Percentiles rank a stretch among this genome's conserved stretches.
These are phyloP conservation scores for Cotesia vestalis DNA, from an alignment of 1,140 invertebrate species.

Conservation along the genomic window DNA sequence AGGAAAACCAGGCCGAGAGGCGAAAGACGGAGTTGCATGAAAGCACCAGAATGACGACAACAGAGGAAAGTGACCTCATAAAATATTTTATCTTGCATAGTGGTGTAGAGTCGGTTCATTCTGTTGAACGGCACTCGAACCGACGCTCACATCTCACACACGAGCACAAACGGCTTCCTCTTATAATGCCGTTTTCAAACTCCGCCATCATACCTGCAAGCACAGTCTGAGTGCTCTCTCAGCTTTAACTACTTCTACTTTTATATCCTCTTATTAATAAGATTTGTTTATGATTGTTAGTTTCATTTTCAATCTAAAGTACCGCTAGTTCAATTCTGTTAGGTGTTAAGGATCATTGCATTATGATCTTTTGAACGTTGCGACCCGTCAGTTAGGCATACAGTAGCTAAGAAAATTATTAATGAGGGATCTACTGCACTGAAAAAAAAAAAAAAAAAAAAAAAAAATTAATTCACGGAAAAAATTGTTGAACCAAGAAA, in stretches of 20 bases:
- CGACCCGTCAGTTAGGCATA: no score
- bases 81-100: conserved; percentile 30
- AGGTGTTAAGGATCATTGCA: no score
- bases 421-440: no score
- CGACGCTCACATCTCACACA: conserved; percentile 1
- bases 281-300: neutral
- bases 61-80: conserved; percentile 33
- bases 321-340: no score
- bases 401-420: no score
- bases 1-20: neutral
- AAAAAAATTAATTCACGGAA: no score
- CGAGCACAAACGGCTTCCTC: conserved; percentile 15
- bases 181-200: conserved; percentile 9
- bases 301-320: no score
- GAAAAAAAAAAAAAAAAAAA: no score
- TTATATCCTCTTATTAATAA: conserved; percentile 1
- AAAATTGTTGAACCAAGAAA: no score
- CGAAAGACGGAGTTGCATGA: no score
- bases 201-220: conserved; percentile 14
- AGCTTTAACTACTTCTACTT: neutral
- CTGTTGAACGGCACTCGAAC: conserved; percentile 8
- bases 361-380: no score
- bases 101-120: neutral
- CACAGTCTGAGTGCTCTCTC: neutral
- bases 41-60: no score